Percentiles rank a stretch among this genome's conserved stretches.
phyloP scores from a whole-genome alignment of 2,113 vertebrate genomes.

The Peromyscus polionotus region DNA sequence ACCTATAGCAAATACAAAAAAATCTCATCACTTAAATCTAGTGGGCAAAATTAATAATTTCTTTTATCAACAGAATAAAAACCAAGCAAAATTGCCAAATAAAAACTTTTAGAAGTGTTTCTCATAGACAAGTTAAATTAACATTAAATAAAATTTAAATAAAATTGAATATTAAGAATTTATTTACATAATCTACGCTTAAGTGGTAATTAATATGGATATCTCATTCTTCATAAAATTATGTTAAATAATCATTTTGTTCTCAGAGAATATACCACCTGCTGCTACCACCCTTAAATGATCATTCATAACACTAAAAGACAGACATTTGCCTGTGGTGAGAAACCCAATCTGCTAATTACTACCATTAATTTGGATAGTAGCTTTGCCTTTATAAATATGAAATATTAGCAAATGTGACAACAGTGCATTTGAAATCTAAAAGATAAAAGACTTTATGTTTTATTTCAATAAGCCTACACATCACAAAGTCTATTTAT shows the following conservation, averaged over 20 bases:
- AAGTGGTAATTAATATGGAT: conserved; percentile 59
- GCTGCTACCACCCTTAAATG: conserved; percentile 68
- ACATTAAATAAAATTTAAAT: conserved; percentile 55
- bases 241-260: conserved; percentile 82
- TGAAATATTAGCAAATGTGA: conserved; percentile 70
- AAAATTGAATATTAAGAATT: conserved; percentile 63
- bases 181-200: conserved; percentile 58
- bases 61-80: conserved; percentile 13
- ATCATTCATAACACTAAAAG: conserved; percentile 75
- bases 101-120: conserved; percentile 36
- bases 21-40: neutral
- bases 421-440: conserved; percentile 41
- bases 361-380: conserved; percentile 77
- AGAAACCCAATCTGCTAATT: conserved; percentile 77
- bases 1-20: neutral
- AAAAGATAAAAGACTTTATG: conserved; percentile 39
- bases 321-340: conserved; percentile 78
- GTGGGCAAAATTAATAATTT: conserved; percentile 1
- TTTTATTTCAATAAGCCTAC: conserved; percentile 48
- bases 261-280: conserved; percentile 67
- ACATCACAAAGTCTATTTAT: neutral
- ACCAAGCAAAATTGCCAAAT: conserved; percentile 32
- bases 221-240: conserved; percentile 65
- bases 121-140: conserved; percentile 46
- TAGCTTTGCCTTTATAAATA: conserved; percentile 72